Evolutionary conservation across 2,113 vertebrate genomes (phyloP).

Genomic region (Paramormyrops kingsleyae): DNA sequence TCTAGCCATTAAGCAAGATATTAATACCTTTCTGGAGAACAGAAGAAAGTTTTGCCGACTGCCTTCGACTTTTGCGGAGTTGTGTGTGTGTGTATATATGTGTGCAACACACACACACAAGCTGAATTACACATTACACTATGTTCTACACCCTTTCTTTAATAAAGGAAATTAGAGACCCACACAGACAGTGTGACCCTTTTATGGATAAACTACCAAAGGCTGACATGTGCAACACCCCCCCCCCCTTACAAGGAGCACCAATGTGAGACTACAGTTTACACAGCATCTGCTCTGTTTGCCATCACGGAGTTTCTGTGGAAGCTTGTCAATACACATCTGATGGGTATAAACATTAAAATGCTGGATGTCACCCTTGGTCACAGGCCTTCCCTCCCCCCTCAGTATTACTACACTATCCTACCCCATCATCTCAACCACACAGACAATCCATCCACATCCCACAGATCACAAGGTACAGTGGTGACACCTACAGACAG

Average conservation of each 20-base stretch:
- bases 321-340: not conserved
- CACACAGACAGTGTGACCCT: not conserved
- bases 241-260: not conserved
- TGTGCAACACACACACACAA: not conserved
- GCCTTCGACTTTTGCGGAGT: not conserved
- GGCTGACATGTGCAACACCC: not conserved
- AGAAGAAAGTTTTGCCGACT: not conserved
- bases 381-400: not conserved
- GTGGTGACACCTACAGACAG: slow-evolving; percentile 5
- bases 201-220: not conserved
- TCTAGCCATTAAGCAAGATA: not conserved
- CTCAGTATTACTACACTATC: not conserved
- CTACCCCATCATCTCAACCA: not conserved
- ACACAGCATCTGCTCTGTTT: not conserved
- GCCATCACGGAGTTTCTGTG: not conserved
- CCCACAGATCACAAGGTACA: not conserved
- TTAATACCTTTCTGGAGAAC: not conserved
- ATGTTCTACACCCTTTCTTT: not conserved
- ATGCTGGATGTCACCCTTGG: not conserved
- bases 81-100: not conserved
- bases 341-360: not conserved
- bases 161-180: slow-evolving; percentile 19
- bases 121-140: slow-evolving; percentile 7
- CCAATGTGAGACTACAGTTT: not conserved
- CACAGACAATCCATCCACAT: not conserved